Evolutionary conservation across 2,888 invertebrate genomes (phyloP), one percentile per base, ranked within the genome.

Genomic region (Periphyllus acericola): DNA sequence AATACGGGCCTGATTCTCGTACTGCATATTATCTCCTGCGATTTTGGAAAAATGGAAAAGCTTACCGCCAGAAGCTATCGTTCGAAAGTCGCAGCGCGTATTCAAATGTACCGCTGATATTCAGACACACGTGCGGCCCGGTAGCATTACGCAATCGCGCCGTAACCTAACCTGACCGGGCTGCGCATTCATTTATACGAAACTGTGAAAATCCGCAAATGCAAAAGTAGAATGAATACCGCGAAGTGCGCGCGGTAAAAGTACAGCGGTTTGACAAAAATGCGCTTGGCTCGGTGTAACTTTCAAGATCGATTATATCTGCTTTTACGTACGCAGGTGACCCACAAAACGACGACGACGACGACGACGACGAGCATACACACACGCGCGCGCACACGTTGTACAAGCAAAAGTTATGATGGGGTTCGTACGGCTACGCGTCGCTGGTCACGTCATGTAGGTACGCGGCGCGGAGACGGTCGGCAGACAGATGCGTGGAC

Each of bases 251-350:
- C 19, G 34, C 74, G 36, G 36, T 29, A 76, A 76, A 76, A 46
- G 29, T 46, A 36, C 6, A n/a, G 55, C 21, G 55, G n/a, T 55
- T 36, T 36, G 72, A 74, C 60, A 75, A 83, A 66, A 84, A 75
- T 29, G 29, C 34, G n/a, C 34, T 40, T n/a, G 11, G n/a, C 68
- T 29, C 60, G 11, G 0, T 8, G 34, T 52, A 68, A 85, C 85
- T 85, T 78, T 85, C 78, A 46, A 85, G 78, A 85, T 79, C 78
- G 78, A 85, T 85, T 78, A 71, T 85, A 71, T 85, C 78, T 52
- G 78, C 85, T 85, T 79, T 78, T 85, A 85, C 78, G 71, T 79
- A 60, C 83, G 36, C 32, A 19, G 36, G 46, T 85, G 85, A 85
- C 85, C 85, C 85, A 85, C 85, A 85, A 85, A 85, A 78, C 85